Evolutionary conservation across 2,888 invertebrate species (phyloP), one percentile per base, ranked within the genome.

Genomic region (Eudemis profundana): DNA sequence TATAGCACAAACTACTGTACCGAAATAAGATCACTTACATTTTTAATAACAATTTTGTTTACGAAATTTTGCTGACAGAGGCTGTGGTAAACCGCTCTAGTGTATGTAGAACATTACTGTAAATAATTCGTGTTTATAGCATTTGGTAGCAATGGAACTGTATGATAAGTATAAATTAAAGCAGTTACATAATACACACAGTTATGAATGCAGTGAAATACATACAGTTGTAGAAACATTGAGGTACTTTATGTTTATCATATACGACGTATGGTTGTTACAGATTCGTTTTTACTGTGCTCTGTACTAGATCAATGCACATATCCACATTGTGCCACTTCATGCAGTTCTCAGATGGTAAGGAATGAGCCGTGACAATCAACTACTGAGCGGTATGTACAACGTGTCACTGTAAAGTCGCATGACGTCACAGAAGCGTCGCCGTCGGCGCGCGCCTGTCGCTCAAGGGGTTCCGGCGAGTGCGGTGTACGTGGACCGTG

Each of bases 371-470:
- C 73, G 79, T 76, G 81, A 86, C 85, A 89, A 84, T 83, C 80
- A 86, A 85, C 87, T 87, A 90, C 85, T 74, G 85, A 84, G 86
- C 85, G 75, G 81, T 87, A 90, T 91, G 85, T 90, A 91, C 90
- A 91, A 78, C 81, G 83, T 87, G 84, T 85, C 76, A 81, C 76
- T 80, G 83, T 76, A 76, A 83, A 69, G 65, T 77, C 78, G 82
- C 80, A 78, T 81, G 82, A 84, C 85, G 84, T 78, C 82, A 83
- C 82, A 78, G 82, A 90, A 88, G 88, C 88, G 81, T 84, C 85
- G 75, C 57, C 64, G 64, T 50, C 51, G 72, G 74, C 84, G 87
- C 81, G 84, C 85, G 89, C 91, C 91, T 87, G 91, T 90, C 86
- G 84, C 84, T 82, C 81, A 89, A 91, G 91, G 91, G 82, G 84